phyloP scores from a whole-genome alignment of 2,888 invertebrate genomes.

The Tachina lurida region DNA sequence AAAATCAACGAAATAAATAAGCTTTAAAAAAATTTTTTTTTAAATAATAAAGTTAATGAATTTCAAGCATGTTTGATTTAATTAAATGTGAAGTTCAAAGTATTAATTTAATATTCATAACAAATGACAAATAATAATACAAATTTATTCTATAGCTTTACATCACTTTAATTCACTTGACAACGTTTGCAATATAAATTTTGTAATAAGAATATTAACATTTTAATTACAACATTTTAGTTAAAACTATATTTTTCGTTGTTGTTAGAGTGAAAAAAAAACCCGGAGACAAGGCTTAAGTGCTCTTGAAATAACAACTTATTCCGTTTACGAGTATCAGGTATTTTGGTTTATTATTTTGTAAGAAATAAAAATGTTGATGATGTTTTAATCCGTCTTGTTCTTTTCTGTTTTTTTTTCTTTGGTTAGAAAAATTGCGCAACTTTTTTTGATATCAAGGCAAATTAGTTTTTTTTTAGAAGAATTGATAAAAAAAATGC shows the following conservation, averaged over 20 bases:
- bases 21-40: not conserved
- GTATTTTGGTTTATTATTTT: constrained; percentile 4
- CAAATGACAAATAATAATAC: constrained; percentile 25
- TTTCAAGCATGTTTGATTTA: constrained; percentile 31
- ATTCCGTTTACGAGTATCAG: constrained; percentile 7
- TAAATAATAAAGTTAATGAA: constrained; percentile 33
- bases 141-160: constrained; percentile 1
- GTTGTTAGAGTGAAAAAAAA: not conserved
- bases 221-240: not conserved
- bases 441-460: constrained; percentile 38
- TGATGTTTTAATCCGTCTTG: constrained; percentile 6
- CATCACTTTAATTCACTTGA: not conserved
- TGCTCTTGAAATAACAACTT: constrained; percentile 28
- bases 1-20: not conserved
- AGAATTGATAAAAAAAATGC: constrained; percentile 3
- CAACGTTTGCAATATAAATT: not conserved
- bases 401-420: not conserved
- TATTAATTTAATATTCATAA: constrained; percentile 20
- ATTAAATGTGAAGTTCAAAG: constrained; percentile 44
- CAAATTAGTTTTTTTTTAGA: constrained; percentile 3
- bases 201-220: constrained; percentile 10
- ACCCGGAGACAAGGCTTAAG: not conserved
- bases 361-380: constrained; percentile 6
- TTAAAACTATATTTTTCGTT: not conserved
- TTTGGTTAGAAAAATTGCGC: constrained; percentile 50